Evolutionary conservation across 2,113 vertebrate species (phyloP).

Genomic region (Myocastor coypus): DNA sequence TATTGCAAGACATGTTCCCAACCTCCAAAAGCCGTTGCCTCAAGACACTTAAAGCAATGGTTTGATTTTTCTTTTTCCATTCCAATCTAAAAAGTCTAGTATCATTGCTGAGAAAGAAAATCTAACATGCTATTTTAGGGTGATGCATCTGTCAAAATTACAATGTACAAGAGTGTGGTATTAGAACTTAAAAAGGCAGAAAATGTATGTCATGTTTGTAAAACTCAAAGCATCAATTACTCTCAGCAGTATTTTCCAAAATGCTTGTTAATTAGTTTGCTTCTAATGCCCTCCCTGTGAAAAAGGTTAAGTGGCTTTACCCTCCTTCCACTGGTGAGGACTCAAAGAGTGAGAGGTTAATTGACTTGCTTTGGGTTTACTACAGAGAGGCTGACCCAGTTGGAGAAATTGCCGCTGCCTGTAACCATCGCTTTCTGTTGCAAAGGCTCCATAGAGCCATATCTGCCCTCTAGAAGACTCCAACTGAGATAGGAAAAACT

Average conservation of each 20-base stretch:
- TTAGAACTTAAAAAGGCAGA: neutral
- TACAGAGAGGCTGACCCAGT: neutral
- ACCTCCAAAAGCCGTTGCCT: neutral
- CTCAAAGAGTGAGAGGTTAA: neutral
- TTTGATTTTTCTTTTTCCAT: neutral
- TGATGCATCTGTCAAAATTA: neutral
- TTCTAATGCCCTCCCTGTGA: neutral
- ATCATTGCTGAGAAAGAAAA: neutral
- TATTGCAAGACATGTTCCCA: neutral
- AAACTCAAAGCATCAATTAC: neutral
- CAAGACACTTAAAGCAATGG: neutral
- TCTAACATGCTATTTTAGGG: neutral
- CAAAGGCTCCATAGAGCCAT: neutral
- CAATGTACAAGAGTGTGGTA: neutral
- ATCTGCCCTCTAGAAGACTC: neutral
- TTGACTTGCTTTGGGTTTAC: neutral
- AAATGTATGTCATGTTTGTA: neutral
- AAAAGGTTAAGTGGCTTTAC: neutral
- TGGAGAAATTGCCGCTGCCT: neutral
- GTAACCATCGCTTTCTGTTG: neutral
- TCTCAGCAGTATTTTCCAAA: neutral
- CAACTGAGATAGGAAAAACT: neutral
- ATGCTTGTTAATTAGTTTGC: constrained; percentile 29
- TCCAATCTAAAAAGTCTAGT: neutral
- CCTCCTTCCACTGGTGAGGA: neutral